Evolutionary conservation across 2,888 invertebrate species (phyloP).

Genomic region (Scaeva pyrastri): DNA sequence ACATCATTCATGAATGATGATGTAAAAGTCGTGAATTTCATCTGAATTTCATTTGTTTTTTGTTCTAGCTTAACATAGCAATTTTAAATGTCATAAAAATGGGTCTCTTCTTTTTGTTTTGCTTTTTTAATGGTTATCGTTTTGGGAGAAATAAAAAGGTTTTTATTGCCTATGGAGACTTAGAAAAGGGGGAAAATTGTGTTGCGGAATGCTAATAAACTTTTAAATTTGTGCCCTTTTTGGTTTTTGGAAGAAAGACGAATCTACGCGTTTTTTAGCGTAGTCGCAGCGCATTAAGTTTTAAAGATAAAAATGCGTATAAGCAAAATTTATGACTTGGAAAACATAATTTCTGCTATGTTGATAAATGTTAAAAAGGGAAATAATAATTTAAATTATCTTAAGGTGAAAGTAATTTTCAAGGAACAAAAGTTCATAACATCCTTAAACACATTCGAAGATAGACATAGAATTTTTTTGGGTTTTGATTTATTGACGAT

Average conservation of each 20-base stretch:
- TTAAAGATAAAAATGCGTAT: neutral
- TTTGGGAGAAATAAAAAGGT: neutral
- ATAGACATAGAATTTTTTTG: no score
- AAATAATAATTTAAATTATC: no score
- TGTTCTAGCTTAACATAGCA: neutral
- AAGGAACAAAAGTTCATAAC: no score
- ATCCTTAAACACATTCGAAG: no score
- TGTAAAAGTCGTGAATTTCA: neutral
- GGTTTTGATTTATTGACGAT: no score
- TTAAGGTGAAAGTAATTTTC: no score
- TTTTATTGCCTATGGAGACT: conserved; percentile 3
- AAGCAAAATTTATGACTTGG: neutral
- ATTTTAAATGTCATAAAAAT: neutral
- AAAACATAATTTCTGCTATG: neutral
- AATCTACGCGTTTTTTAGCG: neutral
- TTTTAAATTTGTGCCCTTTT: neutral
- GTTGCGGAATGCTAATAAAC: neutral
- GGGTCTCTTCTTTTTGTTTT: neutral
- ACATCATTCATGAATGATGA: neutral
- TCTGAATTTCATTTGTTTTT: neutral
- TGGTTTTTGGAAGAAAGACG: neutral
- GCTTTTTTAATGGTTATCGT: neutral
- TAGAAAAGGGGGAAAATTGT: neutral
- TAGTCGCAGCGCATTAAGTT: neutral
- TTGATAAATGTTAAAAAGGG: no score